Evolutionary conservation across 2,113 vertebrate genomes (phyloP), one percentile per base, ranked within the genome.

Genomic region (Rhinichthys klamathensis): DNA sequence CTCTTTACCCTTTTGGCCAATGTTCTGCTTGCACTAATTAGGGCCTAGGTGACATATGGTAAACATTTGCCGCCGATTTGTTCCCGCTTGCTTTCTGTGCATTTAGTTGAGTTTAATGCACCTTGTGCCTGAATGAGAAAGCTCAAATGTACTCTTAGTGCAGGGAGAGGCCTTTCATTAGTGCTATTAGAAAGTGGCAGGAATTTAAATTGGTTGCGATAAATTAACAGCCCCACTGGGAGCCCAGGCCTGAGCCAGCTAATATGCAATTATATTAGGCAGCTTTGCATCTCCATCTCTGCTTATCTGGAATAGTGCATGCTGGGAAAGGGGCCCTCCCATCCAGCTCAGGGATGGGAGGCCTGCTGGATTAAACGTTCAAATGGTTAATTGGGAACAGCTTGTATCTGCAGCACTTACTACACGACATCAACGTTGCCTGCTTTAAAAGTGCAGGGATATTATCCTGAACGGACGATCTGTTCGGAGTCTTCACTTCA

Each of bases 261-360:
- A 83, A 87, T 80, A 86, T 73, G 81, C 85, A 88, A 89, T 88
- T 89, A 86, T 87, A 87, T 88, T 89, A 87, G 70, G 70, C 63
- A 78, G 85, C 87, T 77, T 85, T 78, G 85, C 81, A 82, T 88
- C 87, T 90, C 58, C 78, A 74, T 79, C 87, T 80, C 69, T 35
- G 49, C 83, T 77, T 83, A 85, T 83, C 56, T 86, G 73, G 67
- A 85, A 79, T 49, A 67, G 18, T 60, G 83, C 30, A 60, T 61
- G 46, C 49, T 41, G 56, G 85, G 58, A 63, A 75, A 78, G 30
- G 9, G 18, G 46, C 23, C 46, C 75, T 61, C 83, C 44, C 79
- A 75, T 72, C 70, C 83, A 70, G 30, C 30, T 6, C 12, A 6
- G 56, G 60, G 54, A 54, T 41, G 27, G 35, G 18, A 27, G 73